Conservation (phyloP, 2,113 vertebrate species). For the Eudyptes chrysolophus region DNA sequence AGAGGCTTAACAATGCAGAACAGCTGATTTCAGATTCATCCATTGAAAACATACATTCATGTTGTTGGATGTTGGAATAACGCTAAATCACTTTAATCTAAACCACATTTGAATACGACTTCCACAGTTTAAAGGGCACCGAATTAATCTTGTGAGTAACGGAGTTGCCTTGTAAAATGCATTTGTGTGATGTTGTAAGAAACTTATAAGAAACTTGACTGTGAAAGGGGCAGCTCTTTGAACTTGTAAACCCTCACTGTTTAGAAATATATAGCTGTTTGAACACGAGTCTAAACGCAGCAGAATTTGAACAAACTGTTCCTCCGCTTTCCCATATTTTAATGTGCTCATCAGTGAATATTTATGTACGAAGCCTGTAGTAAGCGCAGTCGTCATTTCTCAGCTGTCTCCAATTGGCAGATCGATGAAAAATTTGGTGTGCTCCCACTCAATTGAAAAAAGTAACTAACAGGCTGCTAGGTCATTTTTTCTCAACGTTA, state of each 20-base stretch:
- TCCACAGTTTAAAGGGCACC: slow-evolving; percentile 65
- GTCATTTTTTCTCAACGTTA: slow-evolving; percentile 67
- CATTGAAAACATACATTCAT: slow-evolving; percentile 60
- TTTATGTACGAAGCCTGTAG: slow-evolving; percentile 30
- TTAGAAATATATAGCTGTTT: slow-evolving; percentile 30
- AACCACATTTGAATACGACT: slow-evolving; percentile 66
- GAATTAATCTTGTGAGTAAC: slow-evolving; percentile 65
- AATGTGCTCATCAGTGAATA: slow-evolving; percentile 59
- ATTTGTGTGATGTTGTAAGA: slow-evolving; percentile 43
- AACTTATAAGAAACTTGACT: slow-evolving; percentile 49
- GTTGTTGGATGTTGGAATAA: slow-evolving; percentile 57
- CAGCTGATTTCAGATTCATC: slow-evolving; percentile 65
- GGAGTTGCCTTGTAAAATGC: slow-evolving; percentile 61
- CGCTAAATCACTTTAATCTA: slow-evolving; percentile 71
- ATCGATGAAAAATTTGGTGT: slow-evolving; percentile 69
- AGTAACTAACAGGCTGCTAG: slow-evolving; percentile 68
- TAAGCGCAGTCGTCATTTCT: slow-evolving; percentile 56
- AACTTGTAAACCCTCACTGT: slow-evolving; percentile 35
- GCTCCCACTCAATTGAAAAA: slow-evolving; percentile 60
- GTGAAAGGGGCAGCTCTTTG: slow-evolving; percentile 53
- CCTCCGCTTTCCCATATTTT: slow-evolving; percentile 29
- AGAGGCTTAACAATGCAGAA: slow-evolving; percentile 55
- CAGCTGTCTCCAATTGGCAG: slow-evolving; percentile 72
- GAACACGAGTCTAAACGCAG: background rate
- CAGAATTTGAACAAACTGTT: background rate